Percentiles rank a stretch among this genome's conserved stretches.
phyloP scores from a whole-genome alignment of 1,140 invertebrate genomes.

The Theocolax elegans region DNA sequence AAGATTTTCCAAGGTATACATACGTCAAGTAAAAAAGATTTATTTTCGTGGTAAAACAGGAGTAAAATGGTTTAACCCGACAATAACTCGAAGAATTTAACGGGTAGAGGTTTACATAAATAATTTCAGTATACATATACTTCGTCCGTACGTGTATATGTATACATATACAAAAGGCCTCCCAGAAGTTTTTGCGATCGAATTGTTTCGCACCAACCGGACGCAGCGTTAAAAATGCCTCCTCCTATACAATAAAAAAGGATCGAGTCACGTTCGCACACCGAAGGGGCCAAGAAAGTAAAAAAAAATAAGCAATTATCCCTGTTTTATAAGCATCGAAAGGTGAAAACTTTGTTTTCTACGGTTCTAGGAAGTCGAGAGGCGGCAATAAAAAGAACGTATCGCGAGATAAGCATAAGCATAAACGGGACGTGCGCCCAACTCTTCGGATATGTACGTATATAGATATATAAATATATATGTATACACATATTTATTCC shows the following conservation, averaged over 20 bases:
- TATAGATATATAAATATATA: too few relatives aligned
- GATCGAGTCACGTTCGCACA: background rate
- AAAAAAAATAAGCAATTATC: background rate
- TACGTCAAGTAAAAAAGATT: too few relatives aligned
- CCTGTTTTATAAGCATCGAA: background rate
- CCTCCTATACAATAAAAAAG: background rate
- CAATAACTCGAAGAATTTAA: constrained; percentile 18
- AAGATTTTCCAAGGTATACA: too few relatives aligned
- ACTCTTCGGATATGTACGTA: too few relatives aligned
- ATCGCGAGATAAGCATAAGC: background rate
- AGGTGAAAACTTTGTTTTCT: background rate
- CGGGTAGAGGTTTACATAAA: constrained; percentile 9
- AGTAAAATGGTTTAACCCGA: background rate
- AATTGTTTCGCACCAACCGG: background rate
- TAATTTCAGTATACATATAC: background rate
- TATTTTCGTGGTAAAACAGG: background rate
- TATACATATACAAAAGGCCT: background rate
- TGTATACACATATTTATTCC: too few relatives aligned
- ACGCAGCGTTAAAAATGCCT: background rate
- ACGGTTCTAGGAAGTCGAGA: background rate
- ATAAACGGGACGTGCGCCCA: background rate
- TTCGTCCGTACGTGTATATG: too few relatives aligned
- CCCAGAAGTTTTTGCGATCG: background rate
- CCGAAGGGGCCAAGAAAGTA: too few relatives aligned
- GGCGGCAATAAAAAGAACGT: background rate